Evolutionary conservation across 2,113 vertebrate species (phyloP).

Genomic region (Mobula birostris): DNA sequence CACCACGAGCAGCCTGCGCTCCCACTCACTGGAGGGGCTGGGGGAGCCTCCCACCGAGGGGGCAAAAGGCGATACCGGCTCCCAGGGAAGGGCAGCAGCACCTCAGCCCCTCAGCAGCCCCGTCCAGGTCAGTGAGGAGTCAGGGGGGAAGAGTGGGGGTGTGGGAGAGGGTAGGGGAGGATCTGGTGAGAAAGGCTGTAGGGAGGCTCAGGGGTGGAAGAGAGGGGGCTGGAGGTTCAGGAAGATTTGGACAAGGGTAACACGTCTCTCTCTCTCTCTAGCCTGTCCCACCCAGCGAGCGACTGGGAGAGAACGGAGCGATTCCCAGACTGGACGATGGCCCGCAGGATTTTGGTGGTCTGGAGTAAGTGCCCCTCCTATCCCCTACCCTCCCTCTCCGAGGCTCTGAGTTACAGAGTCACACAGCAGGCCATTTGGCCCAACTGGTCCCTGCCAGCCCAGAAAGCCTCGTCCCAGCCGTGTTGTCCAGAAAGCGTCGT

Average conservation of each 20-base stretch:
- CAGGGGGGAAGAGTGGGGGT: neutral
- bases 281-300: neutral
- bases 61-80: constrained; percentile 39
- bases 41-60: constrained; percentile 78
- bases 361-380: constrained; percentile 45
- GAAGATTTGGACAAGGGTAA: too few species aligned
- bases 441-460: too few species aligned
- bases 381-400: too few species aligned
- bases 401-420: too few species aligned
- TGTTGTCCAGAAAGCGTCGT: too few species aligned
- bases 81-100: constrained; percentile 41
- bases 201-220: neutral
- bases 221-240: neutral
- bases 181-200: too few species aligned
- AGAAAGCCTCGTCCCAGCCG: too few species aligned
- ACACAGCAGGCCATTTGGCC: too few species aligned
- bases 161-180: neutral
- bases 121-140: neutral
- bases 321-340: constrained; percentile 72
- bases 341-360: constrained; percentile 79
- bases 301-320: constrained; percentile 67
- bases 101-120: neutral
- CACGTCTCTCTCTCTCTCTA: too few species aligned
- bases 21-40: constrained; percentile 72
- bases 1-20: constrained; percentile 55